Conservation (phyloP, 1,140 invertebrate genomes). For the Ceratina calcarata region DNA sequence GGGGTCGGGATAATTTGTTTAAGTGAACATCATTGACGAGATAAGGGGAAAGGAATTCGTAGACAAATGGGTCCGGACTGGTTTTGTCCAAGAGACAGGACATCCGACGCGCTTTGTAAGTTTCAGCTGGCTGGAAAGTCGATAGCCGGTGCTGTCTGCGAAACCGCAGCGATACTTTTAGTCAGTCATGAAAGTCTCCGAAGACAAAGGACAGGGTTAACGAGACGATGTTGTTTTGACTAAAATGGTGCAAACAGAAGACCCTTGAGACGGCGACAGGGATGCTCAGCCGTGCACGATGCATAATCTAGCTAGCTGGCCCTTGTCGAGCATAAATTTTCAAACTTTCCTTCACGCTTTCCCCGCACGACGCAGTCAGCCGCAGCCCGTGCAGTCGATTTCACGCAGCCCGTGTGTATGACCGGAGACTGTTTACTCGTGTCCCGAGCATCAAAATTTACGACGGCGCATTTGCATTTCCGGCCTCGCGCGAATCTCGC, state of each 20-base stretch:
- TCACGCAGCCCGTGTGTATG: not conserved
- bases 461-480: not conserved
- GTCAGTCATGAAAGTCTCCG: slow-evolving; percentile 6
- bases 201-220: slow-evolving; percentile 28
- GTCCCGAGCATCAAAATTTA: not conserved
- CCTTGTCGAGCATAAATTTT: slow-evolving; percentile 12
- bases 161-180: slow-evolving; percentile 19
- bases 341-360: slow-evolving; percentile 31
- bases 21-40: not conserved
- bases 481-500: not conserved
- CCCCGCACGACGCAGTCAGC: not conserved
- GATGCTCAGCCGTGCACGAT: not conserved
- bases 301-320: too few relatives aligned
- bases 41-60: not conserved
- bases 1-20: not conserved
- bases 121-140: not conserved
- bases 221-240: slow-evolving; percentile 37
- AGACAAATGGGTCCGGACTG: not conserved
- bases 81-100: not conserved
- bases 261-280: not conserved
- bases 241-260: slow-evolving; percentile 14
- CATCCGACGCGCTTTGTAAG: not conserved
- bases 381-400: too few relatives aligned
- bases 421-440: not conserved
- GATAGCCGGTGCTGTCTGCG: slow-evolving; percentile 6